phyloP scores from a whole-genome alignment of 2,113 vertebrate species.

The Numida meleagris region DNA sequence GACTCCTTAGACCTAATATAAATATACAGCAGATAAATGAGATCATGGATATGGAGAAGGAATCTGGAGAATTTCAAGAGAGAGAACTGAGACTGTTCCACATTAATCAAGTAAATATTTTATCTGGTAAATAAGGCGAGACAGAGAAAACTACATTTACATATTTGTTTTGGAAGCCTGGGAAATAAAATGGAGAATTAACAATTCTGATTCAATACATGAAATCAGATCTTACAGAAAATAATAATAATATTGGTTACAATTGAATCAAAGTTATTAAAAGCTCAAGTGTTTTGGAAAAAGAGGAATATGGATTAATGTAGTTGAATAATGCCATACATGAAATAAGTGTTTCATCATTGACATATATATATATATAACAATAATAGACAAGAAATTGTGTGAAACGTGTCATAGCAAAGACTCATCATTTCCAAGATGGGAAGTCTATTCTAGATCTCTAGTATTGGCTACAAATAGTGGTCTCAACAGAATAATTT shows the following conservation, averaged over 20 bases:
- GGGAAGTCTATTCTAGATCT: not conserved
- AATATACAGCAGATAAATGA: not conserved
- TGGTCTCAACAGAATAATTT: not conserved
- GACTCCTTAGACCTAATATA: not conserved
- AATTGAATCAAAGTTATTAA: not conserved
- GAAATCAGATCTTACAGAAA: not conserved
- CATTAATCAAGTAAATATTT: not conserved
- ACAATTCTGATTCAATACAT: not conserved
- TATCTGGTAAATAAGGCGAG: not conserved
- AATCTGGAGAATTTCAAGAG: not conserved
- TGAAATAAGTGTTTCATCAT: not conserved
- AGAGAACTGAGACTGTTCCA: not conserved
- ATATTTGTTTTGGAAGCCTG: not conserved
- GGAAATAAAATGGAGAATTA: not conserved
- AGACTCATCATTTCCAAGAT: not conserved
- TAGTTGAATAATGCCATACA: not conserved
- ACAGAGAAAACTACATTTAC: not conserved
- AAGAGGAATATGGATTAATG: not conserved
- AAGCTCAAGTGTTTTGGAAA: not conserved
- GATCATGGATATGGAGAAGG: not conserved
- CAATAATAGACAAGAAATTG: not conserved
- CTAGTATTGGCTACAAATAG: not conserved
- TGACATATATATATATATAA: no score
- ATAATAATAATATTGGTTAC: not conserved
- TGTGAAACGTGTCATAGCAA: not conserved